Evolutionary conservation across 2,113 vertebrate species (phyloP).

Genomic region (Aramus guarauna): DNA sequence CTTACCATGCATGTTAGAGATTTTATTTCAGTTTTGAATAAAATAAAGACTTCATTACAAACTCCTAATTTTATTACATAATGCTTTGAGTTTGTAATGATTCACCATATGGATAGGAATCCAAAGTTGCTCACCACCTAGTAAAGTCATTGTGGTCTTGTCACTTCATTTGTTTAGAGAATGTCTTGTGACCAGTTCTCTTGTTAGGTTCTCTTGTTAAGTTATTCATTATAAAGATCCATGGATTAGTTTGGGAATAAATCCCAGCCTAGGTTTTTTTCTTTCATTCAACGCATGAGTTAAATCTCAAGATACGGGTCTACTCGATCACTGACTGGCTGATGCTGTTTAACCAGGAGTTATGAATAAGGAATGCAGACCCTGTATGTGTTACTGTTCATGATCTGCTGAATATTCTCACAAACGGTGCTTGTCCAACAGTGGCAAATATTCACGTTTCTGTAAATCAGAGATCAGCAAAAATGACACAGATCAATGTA

Average conservation of each 20-base stretch:
- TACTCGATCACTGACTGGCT: neutral
- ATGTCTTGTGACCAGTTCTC: neutral
- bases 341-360: neutral
- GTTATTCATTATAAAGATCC: neutral
- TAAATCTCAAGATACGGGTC: neutral
- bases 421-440: neutral
- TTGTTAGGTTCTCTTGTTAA: neutral
- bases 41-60: neutral
- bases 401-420: neutral
- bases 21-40: neutral
- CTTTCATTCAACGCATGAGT: neutral
- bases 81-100: neutral
- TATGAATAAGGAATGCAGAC: neutral
- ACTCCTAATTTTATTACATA: neutral
- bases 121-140: neutral
- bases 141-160: neutral
- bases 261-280: neutral
- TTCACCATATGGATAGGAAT: rapidly evolving
- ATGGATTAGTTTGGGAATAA: neutral
- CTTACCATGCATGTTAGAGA: neutral
- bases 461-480: neutral
- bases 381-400: neutral
- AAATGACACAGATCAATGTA: neutral
- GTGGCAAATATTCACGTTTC: neutral
- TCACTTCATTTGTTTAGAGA: neutral